Evolutionary conservation across 2,888 invertebrate genomes (phyloP), one percentile per base, ranked within the genome.

Genomic region (Dysmachus trigonus): DNA sequence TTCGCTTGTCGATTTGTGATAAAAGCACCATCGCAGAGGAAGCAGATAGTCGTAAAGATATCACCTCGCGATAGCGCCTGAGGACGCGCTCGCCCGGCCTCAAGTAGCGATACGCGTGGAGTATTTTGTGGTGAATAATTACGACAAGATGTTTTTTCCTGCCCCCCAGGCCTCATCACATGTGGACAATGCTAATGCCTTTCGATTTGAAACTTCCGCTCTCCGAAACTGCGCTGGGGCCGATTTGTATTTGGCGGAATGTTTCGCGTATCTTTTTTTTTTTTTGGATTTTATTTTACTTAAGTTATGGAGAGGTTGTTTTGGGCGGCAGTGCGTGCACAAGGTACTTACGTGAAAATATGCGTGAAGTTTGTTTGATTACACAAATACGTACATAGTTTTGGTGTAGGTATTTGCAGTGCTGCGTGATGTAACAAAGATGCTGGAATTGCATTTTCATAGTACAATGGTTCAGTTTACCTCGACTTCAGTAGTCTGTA

Each of bases 1-100:
- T 27, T 62, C 27, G 62, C 62, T 62, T 62, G 62, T 62, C 62
- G 62, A 62, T 62, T 62, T 62, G 8, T 22, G 62, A 27, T 62
- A 62, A 62, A 62, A 27, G 62, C 62, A 22, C 47, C 62, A 27
- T 62, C 62, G 62, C 62, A 13, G 62, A 62, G 62, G 62, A 62
- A 62, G 73, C 73, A 73, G 73, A 73, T 73, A 73, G 73, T 73
- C 73, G 33, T 73, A 73, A 31, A 73, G 73, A 73, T 73, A 73
- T n/a, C 73, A 10, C 62, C 62, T 22, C 62, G 62, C 22, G 62
- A 62, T 62, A 8, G 27, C 27, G 62, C 62, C 62, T n/a, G 62
- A 62, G 62, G 62, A 62, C 62, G 62, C 62, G 27, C 62, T 62
- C 27, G 62, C 62, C 38, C 47, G 47, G 47, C 47, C 62, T 62